Evolutionary conservation across 2,113 vertebrate genomes (phyloP).

Genomic region (Coptodon rendalli): DNA sequence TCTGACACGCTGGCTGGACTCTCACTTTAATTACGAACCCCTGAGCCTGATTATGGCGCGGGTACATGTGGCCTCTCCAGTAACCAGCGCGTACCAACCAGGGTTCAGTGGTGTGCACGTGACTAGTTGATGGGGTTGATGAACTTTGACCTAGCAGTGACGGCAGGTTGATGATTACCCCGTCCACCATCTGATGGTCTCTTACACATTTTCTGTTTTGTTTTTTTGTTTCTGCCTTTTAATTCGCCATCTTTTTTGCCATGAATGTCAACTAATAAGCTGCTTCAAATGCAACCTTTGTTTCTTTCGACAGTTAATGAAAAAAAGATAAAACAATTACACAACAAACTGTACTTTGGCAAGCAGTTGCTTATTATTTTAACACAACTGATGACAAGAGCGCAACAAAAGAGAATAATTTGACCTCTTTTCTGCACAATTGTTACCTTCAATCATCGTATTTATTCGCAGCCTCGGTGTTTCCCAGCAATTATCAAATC

Average conservation of each 20-base stretch:
- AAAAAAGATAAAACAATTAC: not conserved
- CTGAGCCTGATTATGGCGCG: slow-evolving; percentile 14
- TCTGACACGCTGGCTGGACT: slow-evolving; percentile 47
- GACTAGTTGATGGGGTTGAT: not conserved
- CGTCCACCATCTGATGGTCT: not conserved
- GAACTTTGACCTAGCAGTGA: slow-evolving; percentile 9
- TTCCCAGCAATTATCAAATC: not conserved
- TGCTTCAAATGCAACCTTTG: not conserved
- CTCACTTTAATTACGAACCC: slow-evolving; percentile 61
- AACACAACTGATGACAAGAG: not conserved
- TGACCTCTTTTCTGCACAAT: not conserved
- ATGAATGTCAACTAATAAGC: not conserved
- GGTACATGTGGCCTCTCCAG: not conserved
- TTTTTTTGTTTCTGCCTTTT: not conserved
- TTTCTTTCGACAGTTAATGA: not conserved
- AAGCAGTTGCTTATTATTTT: not conserved
- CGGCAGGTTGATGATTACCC: not conserved
- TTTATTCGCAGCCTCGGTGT: not conserved
- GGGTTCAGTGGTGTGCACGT: not conserved
- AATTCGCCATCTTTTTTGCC: rapidly evolving
- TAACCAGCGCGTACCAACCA: not conserved
- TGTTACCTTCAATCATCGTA: not conserved
- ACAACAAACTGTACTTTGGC: not conserved
- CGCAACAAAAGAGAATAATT: not conserved
- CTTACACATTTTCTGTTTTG: not conserved